A percentile compares a stretch with the other conserved stretches of the same genome.
Conservation (phyloP, 2,797 vertebrate species). For the Pyrocephalus nanus region DNA sequence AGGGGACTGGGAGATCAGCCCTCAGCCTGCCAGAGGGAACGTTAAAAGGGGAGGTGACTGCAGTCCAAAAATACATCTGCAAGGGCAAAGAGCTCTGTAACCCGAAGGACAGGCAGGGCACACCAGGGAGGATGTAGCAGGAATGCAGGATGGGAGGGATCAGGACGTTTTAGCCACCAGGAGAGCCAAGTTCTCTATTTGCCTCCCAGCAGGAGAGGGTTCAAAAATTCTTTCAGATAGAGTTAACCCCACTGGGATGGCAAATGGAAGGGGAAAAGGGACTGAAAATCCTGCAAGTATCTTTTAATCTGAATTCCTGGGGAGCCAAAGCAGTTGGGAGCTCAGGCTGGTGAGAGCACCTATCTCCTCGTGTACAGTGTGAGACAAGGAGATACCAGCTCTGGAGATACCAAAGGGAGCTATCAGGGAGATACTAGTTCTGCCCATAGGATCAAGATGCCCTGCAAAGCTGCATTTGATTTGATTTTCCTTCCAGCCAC, state of each 20-base stretch:
- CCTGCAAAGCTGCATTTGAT: neutral
- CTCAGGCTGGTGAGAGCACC: neutral
- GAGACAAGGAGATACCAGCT: neutral
- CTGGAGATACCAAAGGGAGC: too few species aligned
- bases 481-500: neutral
- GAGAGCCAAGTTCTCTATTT: neutral
- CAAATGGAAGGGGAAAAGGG: neutral
- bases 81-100: neutral
- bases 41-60: neutral
- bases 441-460: neutral
- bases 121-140: rapidly evolving
- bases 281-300: neutral
- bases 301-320: neutral
- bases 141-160: neutral
- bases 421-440: neutral
- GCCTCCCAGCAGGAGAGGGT: neutral
- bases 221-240: neutral
- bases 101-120: neutral
- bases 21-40: neutral
- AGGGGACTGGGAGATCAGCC: neutral
- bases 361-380: neutral
- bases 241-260: neutral
- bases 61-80: neutral
- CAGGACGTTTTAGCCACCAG: neutral
- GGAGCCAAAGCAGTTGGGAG: neutral